Evolutionary conservation across 1,140 invertebrate species (phyloP).

Genomic region (Potamilus streckersoni): DNA sequence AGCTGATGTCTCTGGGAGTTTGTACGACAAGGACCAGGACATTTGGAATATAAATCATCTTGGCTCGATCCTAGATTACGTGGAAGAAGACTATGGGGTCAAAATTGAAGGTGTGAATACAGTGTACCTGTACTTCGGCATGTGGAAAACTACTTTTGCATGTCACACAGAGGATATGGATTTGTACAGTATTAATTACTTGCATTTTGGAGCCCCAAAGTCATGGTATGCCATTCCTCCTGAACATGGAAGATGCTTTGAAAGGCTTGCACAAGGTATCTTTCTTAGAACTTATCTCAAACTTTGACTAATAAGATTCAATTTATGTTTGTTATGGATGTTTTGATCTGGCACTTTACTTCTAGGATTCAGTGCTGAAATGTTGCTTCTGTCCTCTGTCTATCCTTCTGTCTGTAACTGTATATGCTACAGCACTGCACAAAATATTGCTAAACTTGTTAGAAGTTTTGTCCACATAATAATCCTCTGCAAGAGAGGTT

Average conservation of each 20-base stretch:
- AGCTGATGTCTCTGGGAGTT: conserved; percentile 88
- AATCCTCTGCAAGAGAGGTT: too few relatives aligned
- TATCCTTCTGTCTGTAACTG: too few relatives aligned
- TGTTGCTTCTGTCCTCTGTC: too few relatives aligned
- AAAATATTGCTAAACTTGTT: too few relatives aligned
- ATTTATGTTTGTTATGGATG: too few relatives aligned
- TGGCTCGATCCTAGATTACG: conserved; percentile 93
- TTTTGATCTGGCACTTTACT: too few relatives aligned
- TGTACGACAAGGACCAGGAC: conserved; percentile 85
- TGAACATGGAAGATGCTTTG: conserved; percentile 91
- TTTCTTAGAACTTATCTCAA: background rate
- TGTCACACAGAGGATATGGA: conserved; percentile 99
- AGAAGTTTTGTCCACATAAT: too few relatives aligned
- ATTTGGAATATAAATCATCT: conserved; percentile 95
- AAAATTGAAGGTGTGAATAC: conserved; percentile 99
- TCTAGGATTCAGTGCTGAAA: too few relatives aligned
- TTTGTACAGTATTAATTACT: conserved; percentile 98
- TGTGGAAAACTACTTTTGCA: conserved; percentile 99
- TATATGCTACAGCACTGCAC: too few relatives aligned
- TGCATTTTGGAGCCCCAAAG: conserved; percentile 96
- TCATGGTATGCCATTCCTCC: conserved; percentile 96
- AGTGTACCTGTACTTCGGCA: conserved; percentile 98
- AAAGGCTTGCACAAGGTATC: conserved; percentile 84
- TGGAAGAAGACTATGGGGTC: conserved; percentile 95
- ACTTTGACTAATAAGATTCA: too few relatives aligned